Percentiles rank a stretch among this genome's conserved stretches.
Evolutionary conservation across 1,140 invertebrate genomes (phyloP).

Genomic region (Heliothis virescens): DNA sequence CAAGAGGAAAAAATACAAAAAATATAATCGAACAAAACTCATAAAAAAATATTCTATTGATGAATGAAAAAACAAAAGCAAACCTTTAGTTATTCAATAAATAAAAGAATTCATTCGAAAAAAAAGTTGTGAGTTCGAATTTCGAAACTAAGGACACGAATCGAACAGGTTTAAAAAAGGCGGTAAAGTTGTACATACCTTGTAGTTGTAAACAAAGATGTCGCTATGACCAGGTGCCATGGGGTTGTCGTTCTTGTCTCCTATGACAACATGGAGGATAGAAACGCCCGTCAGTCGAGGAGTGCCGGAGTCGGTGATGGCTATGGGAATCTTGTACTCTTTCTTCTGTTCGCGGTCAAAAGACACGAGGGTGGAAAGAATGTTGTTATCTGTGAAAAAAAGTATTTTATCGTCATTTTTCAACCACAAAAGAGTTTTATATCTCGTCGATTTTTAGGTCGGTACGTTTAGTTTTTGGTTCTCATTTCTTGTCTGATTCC

Average conservation of each 20-base stretch:
- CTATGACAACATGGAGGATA: conserved; percentile 94
- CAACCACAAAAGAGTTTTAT: background rate
- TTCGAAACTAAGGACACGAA: background rate
- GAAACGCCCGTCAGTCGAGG: conserved; percentile 91
- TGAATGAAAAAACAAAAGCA: background rate
- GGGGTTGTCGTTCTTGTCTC: conserved; percentile 95
- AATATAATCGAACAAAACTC: background rate
- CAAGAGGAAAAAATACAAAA: background rate
- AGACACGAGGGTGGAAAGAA: conserved; percentile 87
- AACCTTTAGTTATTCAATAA: background rate
- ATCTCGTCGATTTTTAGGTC: too few species aligned
- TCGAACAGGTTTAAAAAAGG: background rate
- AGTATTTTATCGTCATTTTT: background rate
- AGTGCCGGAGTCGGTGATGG: conserved; percentile 93
- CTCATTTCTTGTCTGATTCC: too few species aligned
- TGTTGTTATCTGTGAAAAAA: conserved; percentile 70
- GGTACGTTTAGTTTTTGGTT: too few species aligned
- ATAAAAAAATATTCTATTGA: background rate
- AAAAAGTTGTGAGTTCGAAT: background rate
- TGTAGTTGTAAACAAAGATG: conserved; percentile 97
- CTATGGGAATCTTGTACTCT: conserved; percentile 94
- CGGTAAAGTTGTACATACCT: conserved; percentile 82
- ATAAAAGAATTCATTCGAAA: background rate
- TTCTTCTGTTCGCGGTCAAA: conserved; percentile 97
- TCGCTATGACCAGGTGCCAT: conserved; percentile 93